These are phyloP conservation scores for Crematogaster levior DNA, from an alignment of 2,888 invertebrate species.

Conservation along the genomic window DNA sequence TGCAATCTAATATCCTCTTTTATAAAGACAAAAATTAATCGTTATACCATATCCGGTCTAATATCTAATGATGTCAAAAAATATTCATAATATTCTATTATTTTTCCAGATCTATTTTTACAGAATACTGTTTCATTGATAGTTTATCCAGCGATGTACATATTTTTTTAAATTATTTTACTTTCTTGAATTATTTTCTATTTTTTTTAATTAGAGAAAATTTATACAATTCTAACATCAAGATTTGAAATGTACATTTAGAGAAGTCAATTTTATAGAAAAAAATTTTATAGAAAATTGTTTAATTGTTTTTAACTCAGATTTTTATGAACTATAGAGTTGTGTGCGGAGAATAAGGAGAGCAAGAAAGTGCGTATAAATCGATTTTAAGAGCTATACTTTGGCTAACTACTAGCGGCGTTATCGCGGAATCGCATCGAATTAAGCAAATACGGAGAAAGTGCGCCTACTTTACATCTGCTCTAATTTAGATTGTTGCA, in stretches of 20 bases:
- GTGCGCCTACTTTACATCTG: slow-evolving; percentile 44
- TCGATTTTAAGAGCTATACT: neutral
- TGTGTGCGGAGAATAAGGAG: too few species aligned
- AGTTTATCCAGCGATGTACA: neutral
- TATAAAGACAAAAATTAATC: slow-evolving; percentile 10
- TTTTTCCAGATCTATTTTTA: neutral
- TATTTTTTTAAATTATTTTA: neutral
- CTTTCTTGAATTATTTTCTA: neutral
- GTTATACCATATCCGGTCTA: neutral
- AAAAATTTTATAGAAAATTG: neutral
- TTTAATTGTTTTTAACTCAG: neutral
- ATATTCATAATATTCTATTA: neutral
- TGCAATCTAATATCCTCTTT: neutral
- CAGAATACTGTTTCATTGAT: neutral
- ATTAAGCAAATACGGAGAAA: slow-evolving; percentile 49
- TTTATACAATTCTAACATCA: neutral
- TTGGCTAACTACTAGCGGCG: neutral
- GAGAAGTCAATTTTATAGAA: neutral
- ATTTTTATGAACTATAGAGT: neutral
- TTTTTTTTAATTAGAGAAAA: neutral
- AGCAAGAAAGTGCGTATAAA: slow-evolving; percentile 25
- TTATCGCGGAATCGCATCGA: slow-evolving; percentile 43
- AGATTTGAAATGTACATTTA: neutral
- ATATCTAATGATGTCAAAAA: neutral
- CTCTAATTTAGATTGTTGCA: slow-evolving; percentile 31